phyloP scores from a whole-genome alignment of 1,140 invertebrate genomes.

The Calycopis cecrops region DNA sequence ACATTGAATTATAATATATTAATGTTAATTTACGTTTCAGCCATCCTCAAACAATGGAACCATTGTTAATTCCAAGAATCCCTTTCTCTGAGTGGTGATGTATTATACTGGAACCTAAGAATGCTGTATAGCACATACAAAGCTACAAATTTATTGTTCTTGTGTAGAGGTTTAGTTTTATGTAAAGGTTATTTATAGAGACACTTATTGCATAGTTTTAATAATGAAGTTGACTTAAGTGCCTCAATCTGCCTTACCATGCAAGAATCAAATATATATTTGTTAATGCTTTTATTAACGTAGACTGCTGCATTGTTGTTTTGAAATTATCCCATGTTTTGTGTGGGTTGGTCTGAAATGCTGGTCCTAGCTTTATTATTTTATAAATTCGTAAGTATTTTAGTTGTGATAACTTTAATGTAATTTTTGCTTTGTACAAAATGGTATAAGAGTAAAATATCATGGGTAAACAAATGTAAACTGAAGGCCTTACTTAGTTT shows the following conservation, averaged over 20 bases:
- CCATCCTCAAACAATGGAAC: constrained; percentile 51
- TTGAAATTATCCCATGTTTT: constrained; percentile 29
- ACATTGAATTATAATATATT: not conserved
- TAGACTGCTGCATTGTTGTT: constrained; percentile 27
- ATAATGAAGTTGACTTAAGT: constrained; percentile 48
- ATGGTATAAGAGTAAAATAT: not conserved
- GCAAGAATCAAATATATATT: constrained; percentile 35
- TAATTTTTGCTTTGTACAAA: constrained; percentile 3
- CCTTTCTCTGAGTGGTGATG: constrained; percentile 52
- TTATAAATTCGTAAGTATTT: constrained; percentile 9
- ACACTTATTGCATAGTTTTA: constrained; percentile 12
- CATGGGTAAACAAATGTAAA: constrained; percentile 6
- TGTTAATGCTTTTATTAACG: constrained; percentile 38
- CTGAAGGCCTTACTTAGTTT: constrained; percentile 9
- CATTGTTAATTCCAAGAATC: constrained; percentile 61
- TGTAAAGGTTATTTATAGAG: constrained; percentile 4
- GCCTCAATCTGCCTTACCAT: constrained; percentile 64
- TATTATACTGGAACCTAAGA: constrained; percentile 12
- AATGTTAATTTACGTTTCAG: constrained; percentile 41
- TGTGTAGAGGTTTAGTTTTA: constrained; percentile 15
- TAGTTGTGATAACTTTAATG: not conserved
- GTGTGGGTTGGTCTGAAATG: constrained; percentile 38
- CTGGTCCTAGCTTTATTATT: constrained; percentile 59
- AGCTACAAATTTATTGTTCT: constrained; percentile 54
- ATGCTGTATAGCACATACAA: constrained; percentile 60